Conservation (phyloP, 2,113 vertebrate species). For the Entomyzon cyanotis region DNA sequence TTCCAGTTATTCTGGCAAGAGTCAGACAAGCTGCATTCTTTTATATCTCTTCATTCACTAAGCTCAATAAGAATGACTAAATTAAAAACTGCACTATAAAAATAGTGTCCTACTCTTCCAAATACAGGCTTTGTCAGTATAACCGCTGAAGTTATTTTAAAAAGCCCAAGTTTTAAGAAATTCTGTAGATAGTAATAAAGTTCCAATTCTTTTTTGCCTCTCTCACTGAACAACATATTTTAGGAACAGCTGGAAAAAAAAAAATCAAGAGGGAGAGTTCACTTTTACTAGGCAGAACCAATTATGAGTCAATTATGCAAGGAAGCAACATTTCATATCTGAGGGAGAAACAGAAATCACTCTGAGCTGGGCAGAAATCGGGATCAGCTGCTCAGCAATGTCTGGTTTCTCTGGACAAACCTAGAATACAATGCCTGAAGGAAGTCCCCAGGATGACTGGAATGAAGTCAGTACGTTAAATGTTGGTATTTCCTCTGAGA, state of each 20-base stretch:
- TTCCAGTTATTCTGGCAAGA: neutral
- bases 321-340: neutral
- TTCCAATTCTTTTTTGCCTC: neutral
- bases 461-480: neutral
- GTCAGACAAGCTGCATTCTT: neutral
- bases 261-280: neutral
- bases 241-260: neutral
- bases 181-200: neutral
- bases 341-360: neutral
- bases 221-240: neutral
- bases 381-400: fast-evolving
- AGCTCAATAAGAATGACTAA: neutral
- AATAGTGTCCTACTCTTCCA: neutral
- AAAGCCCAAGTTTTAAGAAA: neutral
- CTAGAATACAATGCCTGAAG: neutral
- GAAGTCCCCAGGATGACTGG: neutral
- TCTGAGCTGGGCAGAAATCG: neutral
- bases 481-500: neutral
- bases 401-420: neutral
- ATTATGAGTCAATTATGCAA: neutral
- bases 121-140: neutral
- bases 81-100: neutral
- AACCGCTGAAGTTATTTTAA: neutral
- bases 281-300: neutral
- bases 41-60: neutral